Evolutionary conservation across 1,140 invertebrate species (phyloP), one percentile per base, ranked within the genome.

Genomic region (Vollenhovia emeryi): DNA sequence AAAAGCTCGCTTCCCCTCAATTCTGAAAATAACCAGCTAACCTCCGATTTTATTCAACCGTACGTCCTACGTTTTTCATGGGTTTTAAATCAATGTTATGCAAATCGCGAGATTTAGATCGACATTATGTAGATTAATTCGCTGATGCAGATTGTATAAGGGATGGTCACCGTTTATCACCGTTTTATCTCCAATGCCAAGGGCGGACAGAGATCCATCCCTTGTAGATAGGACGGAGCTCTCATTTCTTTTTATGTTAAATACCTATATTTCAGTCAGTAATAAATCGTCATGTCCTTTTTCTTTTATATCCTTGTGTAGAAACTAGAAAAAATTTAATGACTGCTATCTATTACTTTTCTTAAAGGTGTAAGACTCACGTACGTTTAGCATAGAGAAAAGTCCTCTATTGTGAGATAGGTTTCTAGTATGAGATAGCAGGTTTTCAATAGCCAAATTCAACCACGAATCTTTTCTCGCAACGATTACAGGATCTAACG

Each of bases 121-220:
- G 76, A 52, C 33, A 79, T 69, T 79, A 79, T 79, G 60, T 68
- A 79, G 60, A 79, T 79, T 68, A 79, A 69, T 68, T 21, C 27
- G 24, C 36, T 52, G 45, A 52, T 69, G 62, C 24, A 79, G 76
- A 79, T 79, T 69, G 33, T 68, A 66, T 66, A 48, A 79, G 76
- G 18, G 76, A 79, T 69, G 76, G 48, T 21, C 15, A 33, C 6
- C 76, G 62, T 79, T 79, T 78, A 78, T 78, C 74, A 78, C 40
- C 60, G 74, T 64, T 76, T 68, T 79, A 79, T 79, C 76, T 79
- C 76, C 15, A 36, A 79, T 18, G 45, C 30, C 45, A 52, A 79
- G n/a, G 36, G 30, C 45, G 30, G 21, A 68, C 27, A 50, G 33
- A 40, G 45, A 79, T 68, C 21, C 24, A 27, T 69, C 45, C 45